Base-by-base conservation (phyloP, 2,797 vertebrate species). In the Myotis findleyi region DNA sequence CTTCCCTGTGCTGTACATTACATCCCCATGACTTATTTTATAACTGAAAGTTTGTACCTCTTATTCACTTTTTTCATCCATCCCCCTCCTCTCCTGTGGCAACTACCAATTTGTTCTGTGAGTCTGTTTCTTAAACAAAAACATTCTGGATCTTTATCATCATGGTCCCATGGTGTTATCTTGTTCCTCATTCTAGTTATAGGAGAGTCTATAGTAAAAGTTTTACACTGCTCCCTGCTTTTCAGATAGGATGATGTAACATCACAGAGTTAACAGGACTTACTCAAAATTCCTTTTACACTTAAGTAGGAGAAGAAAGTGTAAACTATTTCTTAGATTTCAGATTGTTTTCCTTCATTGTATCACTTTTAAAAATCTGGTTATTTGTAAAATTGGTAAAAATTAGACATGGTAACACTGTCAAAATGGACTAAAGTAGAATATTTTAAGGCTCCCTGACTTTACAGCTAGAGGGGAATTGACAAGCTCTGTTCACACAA, bases 321-420 rank as follows among this genome's bases (percentile, higher is more conserved):
- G 1, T 68, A 17, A 64, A 76, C 12, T 85, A 21, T 76, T 83
- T 66, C 17, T 55, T 21, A 57, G 18, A 57, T 90, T 72, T 84
- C 27, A 30, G 20, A 49, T 83, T 76, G 27, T 87, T 95, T 94
- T 89, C 30, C 73, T 49, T 81, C 30, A 68, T 1, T 17, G 21
- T 80, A 23, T n/a, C 16, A 23, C 44, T 89, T 64, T 75, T 53
- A 41, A 80, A 62, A 89, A 68, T 59, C 33, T 44, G 17, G 18
- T 92, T 87, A n/a, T 89, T 89, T 95, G 4, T 84, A 84, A 92
- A 80, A 72, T 17, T 53, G 64, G 6, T 62, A 76, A 93, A 80
- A 33, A 71, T 33, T 21, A n/a, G 16, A 3, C 62, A 6, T 77
- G n/a, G 23, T 92, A 44, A 89, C 38, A 75, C 16, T 91, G 25